These are phyloP conservation scores for Andinoacara biseriatus DNA, from an alignment of 2,113 vertebrate species.

Conservation along the genomic window DNA sequence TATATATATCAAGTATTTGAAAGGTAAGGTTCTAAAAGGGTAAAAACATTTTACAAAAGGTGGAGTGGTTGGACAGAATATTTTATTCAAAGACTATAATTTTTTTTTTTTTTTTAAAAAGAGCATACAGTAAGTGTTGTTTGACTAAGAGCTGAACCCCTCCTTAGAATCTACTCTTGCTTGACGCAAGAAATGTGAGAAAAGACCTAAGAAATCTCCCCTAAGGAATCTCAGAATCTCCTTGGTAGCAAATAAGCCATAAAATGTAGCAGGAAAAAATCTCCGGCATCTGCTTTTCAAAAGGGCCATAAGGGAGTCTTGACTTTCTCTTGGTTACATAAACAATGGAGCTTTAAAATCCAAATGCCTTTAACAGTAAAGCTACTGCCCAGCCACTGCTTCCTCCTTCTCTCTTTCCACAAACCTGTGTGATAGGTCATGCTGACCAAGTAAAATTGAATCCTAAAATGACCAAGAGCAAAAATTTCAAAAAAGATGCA, in stretches of 20 bases:
- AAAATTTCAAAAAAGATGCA: background rate
- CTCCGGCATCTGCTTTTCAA: conserved; percentile 69
- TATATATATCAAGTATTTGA: background rate
- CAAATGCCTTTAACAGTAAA: conserved; percentile 78
- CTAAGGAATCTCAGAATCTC: conserved; percentile 54
- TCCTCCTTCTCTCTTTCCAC: conserved; percentile 34
- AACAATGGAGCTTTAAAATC: conserved; percentile 76
- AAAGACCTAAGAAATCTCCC: conserved; percentile 39
- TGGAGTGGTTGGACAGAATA: background rate
- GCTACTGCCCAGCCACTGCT: conserved; percentile 65
- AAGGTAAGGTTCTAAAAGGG: background rate
- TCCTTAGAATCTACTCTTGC: conserved; percentile 20
- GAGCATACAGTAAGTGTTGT: background rate
- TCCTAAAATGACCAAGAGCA: conserved; percentile 6
- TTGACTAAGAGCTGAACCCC: background rate
- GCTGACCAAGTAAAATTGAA: background rate
- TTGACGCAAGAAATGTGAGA: conserved; percentile 36
- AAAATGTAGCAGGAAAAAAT: conserved; percentile 69
- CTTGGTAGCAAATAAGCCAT: conserved; percentile 67
- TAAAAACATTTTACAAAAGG: conserved; percentile 7
- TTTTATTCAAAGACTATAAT: background rate
- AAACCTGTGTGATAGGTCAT: conserved; percentile 24
- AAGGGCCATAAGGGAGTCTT: conserved; percentile 70
- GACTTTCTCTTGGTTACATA: conserved; percentile 76
- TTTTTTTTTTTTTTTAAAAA: background rate